Evolutionary conservation across 1,140 invertebrate species (phyloP), one percentile per base, ranked within the genome.

Genomic region (Lepidurus packardi): DNA sequence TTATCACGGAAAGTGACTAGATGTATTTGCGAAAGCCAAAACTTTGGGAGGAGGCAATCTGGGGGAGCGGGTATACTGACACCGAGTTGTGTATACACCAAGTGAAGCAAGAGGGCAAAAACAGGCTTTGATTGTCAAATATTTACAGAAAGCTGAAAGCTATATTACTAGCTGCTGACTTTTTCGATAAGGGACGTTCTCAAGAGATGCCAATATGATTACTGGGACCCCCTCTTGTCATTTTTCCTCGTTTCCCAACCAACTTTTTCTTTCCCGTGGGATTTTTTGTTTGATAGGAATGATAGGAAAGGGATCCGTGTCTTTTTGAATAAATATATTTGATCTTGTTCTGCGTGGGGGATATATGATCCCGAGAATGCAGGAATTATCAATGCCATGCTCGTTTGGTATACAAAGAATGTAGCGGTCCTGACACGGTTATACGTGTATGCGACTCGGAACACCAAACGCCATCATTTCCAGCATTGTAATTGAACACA

Each of bases 121-220:
- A 65, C 53, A 65, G 53, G 53, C 53, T 65, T 21, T 65, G 53
- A 65, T 65, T 65, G 53, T 65, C 53, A 65, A 65, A 65, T 65
- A 65, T 65, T 65, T 13, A 65, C 53, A 65, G 21, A 65, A 65
- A 65, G 53, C 53, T 65, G 53, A 65, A 21, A 65, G 53, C 53
- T 65, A n/a, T 65, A 65, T 65, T 34, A 34, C 34, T 34, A 65
- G 53, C 53, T 65, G 53, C 53, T 65, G 53, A 65, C 53, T 65
- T 16, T 65, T 65, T 65, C 53, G 53, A 65, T 65, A 65, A 65
- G 53, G 9, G 16, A 13, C 53, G 9, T 65, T 65, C 21, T 21
- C 53, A 65, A 65, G 53, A 65, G 53, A 65, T 65, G 53, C 53
- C 53, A 65, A 65, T 65, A 65, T 21, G 53, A 65, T 65, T 65